Percentiles rank a stretch among this genome's conserved stretches.
Conservation (phyloP, 2,113 vertebrate species). For the Erpornis zantholeuca region DNA sequence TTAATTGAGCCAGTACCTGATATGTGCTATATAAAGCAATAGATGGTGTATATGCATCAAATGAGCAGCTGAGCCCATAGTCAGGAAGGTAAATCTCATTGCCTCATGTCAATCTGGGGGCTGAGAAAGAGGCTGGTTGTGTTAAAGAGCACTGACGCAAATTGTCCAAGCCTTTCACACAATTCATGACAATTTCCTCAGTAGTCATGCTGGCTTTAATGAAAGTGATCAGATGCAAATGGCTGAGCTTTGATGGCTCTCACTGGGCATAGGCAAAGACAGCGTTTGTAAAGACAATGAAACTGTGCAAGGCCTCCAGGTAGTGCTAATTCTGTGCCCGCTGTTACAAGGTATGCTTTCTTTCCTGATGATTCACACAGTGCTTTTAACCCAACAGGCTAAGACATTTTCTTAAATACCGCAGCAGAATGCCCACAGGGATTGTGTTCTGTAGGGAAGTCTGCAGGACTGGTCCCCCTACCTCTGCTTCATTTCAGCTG, state of each 20-base stretch:
- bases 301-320: not conserved
- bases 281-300: not conserved
- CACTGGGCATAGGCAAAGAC: not conserved
- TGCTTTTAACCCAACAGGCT: not conserved
- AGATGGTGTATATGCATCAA: not conserved
- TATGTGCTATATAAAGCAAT: not conserved
- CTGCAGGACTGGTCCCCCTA: not conserved
- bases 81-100: not conserved
- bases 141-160: not conserved
- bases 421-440: not conserved
- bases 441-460: not conserved
- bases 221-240: not conserved
- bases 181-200: not conserved
- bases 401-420: not conserved
- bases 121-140: not conserved
- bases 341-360: fast-evolving
- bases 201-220: not conserved
- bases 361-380: not conserved
- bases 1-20: not conserved
- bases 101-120: not conserved
- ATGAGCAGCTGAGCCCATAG: not conserved
- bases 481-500: not conserved
- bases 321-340: not conserved
- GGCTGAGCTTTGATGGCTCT: not conserved
- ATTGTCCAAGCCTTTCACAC: not conserved